phyloP scores from a whole-genome alignment of 2,113 vertebrate species.

The Myiopsitta monachus region DNA sequence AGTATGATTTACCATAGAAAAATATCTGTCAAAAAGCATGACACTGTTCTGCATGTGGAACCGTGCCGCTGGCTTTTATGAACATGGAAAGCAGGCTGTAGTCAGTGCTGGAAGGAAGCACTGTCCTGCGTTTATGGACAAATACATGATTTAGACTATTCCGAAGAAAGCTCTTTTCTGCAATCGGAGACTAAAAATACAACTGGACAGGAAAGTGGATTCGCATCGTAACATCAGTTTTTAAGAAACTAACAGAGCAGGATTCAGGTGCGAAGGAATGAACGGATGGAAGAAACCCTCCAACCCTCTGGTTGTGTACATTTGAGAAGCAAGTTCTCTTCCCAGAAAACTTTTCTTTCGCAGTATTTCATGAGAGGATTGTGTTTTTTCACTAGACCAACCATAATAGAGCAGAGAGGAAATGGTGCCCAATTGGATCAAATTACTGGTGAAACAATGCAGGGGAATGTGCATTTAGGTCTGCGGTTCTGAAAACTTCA shows the following conservation, averaged over 20 bases:
- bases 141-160: neutral
- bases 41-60: rapidly evolving
- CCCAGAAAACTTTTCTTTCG: constrained; percentile 25
- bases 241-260: neutral
- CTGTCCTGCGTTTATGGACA: neutral
- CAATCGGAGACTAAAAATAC: neutral
- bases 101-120: neutral
- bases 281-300: neutral
- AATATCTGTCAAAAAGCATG: neutral
- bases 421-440: constrained; percentile 65
- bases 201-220: neutral
- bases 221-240: neutral
- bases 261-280: neutral
- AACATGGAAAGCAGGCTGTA: neutral
- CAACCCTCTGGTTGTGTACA: neutral
- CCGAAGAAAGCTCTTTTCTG: neutral
- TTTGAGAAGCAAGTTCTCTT: neutral
- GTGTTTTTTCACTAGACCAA: neutral
- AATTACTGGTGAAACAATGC: constrained; percentile 69
- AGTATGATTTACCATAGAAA: neutral
- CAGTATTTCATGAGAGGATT: constrained; percentile 18
- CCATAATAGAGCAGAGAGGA: constrained; percentile 29
- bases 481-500: constrained; percentile 74
- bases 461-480: constrained; percentile 63
- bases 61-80: neutral